Percentiles rank a stretch among this genome's conserved stretches.
Conservation (phyloP, 2,797 vertebrate species). For the Meriones psammophilus region DNA sequence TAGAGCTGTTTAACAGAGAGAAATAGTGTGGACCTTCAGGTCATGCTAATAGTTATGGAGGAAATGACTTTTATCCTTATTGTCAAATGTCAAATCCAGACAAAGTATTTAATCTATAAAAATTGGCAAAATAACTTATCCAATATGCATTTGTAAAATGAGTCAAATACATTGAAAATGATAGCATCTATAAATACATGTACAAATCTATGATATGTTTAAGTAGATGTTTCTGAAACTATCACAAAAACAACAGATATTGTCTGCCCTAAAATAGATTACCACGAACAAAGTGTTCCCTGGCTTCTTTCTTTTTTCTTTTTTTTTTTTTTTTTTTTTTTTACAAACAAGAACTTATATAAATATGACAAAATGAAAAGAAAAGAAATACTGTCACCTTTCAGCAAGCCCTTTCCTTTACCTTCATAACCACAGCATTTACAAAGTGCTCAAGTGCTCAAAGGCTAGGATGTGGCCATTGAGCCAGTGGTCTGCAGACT, state of each 20-base stretch:
- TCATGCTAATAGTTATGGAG: neutral
- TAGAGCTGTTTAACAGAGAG: slow-evolving; percentile 3
- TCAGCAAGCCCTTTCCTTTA: neutral
- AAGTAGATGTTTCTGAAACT: slow-evolving; percentile 40
- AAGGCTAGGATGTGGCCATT: neutral
- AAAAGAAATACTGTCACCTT: neutral
- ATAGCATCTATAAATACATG: neutral
- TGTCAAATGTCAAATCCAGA: slow-evolving; percentile 33
- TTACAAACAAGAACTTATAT: neutral
- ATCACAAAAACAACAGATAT: neutral
- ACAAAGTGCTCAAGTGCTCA: neutral
- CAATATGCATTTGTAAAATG: neutral
- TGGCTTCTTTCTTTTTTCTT: neutral
- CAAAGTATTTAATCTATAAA: neutral
- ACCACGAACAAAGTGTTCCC: neutral
- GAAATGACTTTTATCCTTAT: slow-evolving; percentile 52
- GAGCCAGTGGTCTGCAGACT: neutral
- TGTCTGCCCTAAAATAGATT: neutral
- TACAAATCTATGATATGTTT: neutral
- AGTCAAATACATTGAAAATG: neutral
- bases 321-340: neutral
- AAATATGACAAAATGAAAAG: slow-evolving; percentile 35
- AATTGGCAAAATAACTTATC: neutral
- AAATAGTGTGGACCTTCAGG: slow-evolving; percentile 2
- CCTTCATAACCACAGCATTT: slow-evolving; percentile 3